A percentile compares a stretch with the other conserved stretches of the same genome.
Conservation (phyloP, 2,888 invertebrate genomes). For the Chymomyza caudatula region DNA sequence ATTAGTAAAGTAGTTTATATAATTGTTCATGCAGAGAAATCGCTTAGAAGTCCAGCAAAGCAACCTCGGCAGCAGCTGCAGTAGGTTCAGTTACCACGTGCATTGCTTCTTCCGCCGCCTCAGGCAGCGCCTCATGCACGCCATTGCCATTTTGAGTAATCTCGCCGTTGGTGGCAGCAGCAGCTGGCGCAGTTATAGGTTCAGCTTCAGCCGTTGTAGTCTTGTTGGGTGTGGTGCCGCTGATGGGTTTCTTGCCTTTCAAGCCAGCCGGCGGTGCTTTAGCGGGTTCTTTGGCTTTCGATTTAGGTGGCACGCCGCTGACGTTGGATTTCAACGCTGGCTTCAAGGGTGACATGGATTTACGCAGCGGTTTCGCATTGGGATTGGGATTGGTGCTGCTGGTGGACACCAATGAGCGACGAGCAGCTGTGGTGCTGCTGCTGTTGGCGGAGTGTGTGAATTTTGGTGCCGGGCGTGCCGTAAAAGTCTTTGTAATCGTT, state of each 20-base stretch:
- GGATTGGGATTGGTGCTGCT: constrained; percentile 24
- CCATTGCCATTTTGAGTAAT: constrained; percentile 38
- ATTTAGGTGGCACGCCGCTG: constrained; percentile 50
- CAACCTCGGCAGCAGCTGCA: constrained; percentile 26
- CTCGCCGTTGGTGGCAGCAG: constrained; percentile 37
- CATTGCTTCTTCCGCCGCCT: constrained; percentile 38
- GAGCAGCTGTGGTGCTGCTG: constrained; percentile 35
- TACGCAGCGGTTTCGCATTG: constrained; percentile 46
- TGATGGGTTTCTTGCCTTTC: constrained; percentile 31
- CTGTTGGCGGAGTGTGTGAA: constrained; percentile 47
- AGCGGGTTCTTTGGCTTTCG: constrained; percentile 62
- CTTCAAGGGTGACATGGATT: constrained; percentile 56
- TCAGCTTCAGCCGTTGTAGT: constrained; percentile 8
- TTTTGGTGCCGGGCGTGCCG: constrained; percentile 74
- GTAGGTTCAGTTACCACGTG: constrained; percentile 12
- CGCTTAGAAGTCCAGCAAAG: constrained; percentile 49
- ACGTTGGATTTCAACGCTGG: constrained; percentile 25
- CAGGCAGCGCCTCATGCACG: constrained; percentile 22
- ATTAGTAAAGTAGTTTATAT: constrained; percentile 61
- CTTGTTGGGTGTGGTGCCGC: constrained; percentile 34
- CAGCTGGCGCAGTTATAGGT: not conserved
- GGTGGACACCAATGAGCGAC: constrained; percentile 21
- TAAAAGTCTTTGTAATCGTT: constrained; percentile 68
- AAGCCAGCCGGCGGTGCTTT: constrained; percentile 46
- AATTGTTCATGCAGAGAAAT: not conserved